phyloP scores from a whole-genome alignment of 1,140 invertebrate genomes.

The Drosophila saltans region DNA sequence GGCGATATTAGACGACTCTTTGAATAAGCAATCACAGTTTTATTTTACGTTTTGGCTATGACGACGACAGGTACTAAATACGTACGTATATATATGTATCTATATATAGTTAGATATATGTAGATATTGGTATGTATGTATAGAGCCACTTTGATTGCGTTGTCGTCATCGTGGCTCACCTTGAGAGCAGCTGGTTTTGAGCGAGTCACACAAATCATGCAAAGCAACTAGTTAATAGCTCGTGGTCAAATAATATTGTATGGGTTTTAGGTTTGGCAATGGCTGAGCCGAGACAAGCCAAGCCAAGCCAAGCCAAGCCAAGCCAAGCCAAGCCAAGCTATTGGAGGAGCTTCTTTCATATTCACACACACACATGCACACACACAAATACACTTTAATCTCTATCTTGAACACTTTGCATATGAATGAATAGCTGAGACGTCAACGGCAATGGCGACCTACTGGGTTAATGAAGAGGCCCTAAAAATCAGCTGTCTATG shows the following conservation, averaged over 20 bases:
- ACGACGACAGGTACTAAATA: slow-evolving; percentile 50
- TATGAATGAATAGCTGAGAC: slow-evolving; percentile 28
- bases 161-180: slow-evolving; percentile 62
- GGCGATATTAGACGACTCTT: slow-evolving; percentile 31
- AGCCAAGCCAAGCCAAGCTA: background rate
- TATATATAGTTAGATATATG: slow-evolving; percentile 13
- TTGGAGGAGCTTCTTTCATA: slow-evolving; percentile 36
- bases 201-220: slow-evolving; percentile 57
- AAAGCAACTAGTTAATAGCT: slow-evolving; percentile 62
- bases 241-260: slow-evolving; percentile 23
- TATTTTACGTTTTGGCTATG: slow-evolving; percentile 56
- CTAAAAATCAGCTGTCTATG: slow-evolving; percentile 35
- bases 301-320: slow-evolving; percentile 2
- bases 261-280: slow-evolving; percentile 49
- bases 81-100: background rate
- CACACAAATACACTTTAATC: slow-evolving; percentile 28
- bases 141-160: slow-evolving; percentile 43
- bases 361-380: background rate
- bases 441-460: slow-evolving; percentile 27
- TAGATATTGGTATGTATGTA: background rate
- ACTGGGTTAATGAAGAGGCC: slow-evolving; percentile 22
- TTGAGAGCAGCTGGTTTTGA: slow-evolving; percentile 63
- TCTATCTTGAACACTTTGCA: slow-evolving; percentile 34
- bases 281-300: slow-evolving; percentile 3
- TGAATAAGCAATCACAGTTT: slow-evolving; percentile 47